phyloP scores from a whole-genome alignment of 92 coral and sea anemone genomes.

The Parazoanthus atlanticus region DNA sequence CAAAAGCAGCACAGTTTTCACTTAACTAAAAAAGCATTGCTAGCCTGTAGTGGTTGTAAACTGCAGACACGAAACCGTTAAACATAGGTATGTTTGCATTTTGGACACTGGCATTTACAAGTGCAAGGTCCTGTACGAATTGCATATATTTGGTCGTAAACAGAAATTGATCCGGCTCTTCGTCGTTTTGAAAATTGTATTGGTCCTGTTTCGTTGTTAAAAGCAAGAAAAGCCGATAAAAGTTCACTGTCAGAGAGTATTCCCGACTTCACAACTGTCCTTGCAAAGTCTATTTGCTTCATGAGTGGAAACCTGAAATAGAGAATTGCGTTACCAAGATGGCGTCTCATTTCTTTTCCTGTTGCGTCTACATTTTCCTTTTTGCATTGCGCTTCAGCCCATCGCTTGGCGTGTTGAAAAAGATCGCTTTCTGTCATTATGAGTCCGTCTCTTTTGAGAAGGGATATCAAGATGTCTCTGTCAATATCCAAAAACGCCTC shows the following conservation, averaged over 20 bases:
- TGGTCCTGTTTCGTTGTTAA: slow-evolving; percentile 24
- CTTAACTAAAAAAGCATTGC: background rate
- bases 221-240: slow-evolving; percentile 25
- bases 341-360: slow-evolving; percentile 50
- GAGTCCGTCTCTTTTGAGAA: slow-evolving; percentile 54
- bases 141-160: slow-evolving; percentile 25
- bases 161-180: slow-evolving; percentile 29
- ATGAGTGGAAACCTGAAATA: slow-evolving; percentile 54
- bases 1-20: background rate
- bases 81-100: slow-evolving; percentile 9
- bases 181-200: slow-evolving; percentile 25
- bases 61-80: background rate
- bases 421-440: slow-evolving; percentile 53
- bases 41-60: background rate
- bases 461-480: slow-evolving; percentile 41
- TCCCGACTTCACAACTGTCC: slow-evolving; percentile 26
- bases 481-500: slow-evolving; percentile 41
- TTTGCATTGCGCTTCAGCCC: slow-evolving; percentile 57
- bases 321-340: slow-evolving; percentile 52
- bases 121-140: slow-evolving; percentile 13
- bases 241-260: slow-evolving; percentile 17
- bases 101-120: slow-evolving; percentile 18
- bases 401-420: slow-evolving; percentile 47
- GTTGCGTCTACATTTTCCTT: slow-evolving; percentile 9
- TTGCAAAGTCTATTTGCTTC: slow-evolving; percentile 23